Evolutionary conservation across 2,113 vertebrate genomes (phyloP).

Genomic region (Actenoides lindsayi): DNA sequence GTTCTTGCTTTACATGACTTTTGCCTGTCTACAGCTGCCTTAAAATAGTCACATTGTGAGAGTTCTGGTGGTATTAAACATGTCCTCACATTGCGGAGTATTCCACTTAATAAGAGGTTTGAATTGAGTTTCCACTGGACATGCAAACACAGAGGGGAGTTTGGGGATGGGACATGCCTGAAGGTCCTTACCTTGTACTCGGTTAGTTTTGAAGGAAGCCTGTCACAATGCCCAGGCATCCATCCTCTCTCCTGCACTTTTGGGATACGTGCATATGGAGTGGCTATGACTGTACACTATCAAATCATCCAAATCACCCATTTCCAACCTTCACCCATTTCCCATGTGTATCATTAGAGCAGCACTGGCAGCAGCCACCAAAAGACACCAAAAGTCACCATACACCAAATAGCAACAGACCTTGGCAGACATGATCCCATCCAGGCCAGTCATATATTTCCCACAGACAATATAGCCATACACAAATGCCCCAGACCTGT

Average conservation of each 20-base stretch:
- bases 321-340: background rate
- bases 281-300: background rate
- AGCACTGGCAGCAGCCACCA: background rate
- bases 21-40: background rate
- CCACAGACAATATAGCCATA: background rate
- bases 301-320: background rate
- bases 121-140: background rate
- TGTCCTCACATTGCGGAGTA: background rate
- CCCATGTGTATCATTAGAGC: background rate
- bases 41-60: background rate
- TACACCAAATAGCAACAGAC: background rate
- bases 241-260: no score
- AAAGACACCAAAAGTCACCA: background rate
- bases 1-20: background rate
- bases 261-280: background rate
- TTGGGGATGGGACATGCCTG: no score
- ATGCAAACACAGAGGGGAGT: background rate
- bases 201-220: no score
- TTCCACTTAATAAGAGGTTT: background rate
- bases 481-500: background rate
- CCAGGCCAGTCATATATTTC: background rate
- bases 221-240: no score
- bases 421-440: background rate
- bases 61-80: background rate
- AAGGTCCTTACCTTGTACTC: no score